Conservation (phyloP, 2,797 vertebrate genomes). For the Otolemur crassicaudatus region DNA sequence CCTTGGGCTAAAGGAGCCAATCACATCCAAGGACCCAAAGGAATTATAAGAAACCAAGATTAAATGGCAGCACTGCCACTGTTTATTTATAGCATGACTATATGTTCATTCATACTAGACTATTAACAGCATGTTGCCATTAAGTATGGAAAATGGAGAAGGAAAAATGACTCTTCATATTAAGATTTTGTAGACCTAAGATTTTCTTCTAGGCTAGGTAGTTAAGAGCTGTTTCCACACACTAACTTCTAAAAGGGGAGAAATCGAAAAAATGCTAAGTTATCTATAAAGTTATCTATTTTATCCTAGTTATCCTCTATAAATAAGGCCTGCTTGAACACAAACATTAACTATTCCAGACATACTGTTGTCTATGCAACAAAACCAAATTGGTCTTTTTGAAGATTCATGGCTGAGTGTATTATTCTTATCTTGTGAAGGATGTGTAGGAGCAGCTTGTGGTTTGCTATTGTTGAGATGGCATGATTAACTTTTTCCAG, state of each 20-base stretch:
- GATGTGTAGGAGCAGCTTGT: not conserved
- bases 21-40: not conserved
- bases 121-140: not conserved
- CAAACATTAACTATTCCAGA: conserved; percentile 3
- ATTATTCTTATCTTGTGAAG: conserved; percentile 42
- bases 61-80: not conserved
- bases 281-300: not conserved
- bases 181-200: conserved; percentile 39
- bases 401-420: not conserved
- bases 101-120: not conserved
- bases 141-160: conserved; percentile 38
- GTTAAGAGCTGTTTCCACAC: conserved; percentile 27
- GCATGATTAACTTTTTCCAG: conserved; percentile 18
- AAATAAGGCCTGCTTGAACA: not conserved
- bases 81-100: not conserved
- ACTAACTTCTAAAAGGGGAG: conserved; percentile 23
- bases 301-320: conserved; percentile 31
- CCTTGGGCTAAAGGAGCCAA: conserved; percentile 22
- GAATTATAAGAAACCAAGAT: not conserved
- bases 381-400: conserved; percentile 43
- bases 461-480: conserved; percentile 20
- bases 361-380: conserved; percentile 11
- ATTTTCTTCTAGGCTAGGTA: conserved; percentile 37
- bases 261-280: conserved; percentile 41
- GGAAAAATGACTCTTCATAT: conserved; percentile 27